phyloP scores from a whole-genome alignment of 2,888 invertebrate species.

The Thysanoteuthis rhombus region DNA sequence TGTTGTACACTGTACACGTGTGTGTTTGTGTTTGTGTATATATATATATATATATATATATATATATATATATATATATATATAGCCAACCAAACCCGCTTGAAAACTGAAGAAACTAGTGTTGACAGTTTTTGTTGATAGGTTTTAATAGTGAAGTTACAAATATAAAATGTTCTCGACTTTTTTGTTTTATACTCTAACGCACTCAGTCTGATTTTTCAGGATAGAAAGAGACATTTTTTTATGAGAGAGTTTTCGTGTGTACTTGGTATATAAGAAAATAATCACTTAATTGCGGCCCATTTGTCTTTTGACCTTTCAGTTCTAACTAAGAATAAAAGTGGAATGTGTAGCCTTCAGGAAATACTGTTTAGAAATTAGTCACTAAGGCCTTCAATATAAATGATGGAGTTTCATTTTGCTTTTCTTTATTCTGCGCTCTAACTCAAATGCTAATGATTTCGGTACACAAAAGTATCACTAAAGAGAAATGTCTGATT shows the following conservation, averaged over 20 bases:
- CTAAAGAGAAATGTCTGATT: neutral
- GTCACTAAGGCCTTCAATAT: neutral
- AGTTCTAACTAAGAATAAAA: neutral
- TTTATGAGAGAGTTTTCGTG: neutral
- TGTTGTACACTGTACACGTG: no score
- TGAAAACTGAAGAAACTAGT: no score
- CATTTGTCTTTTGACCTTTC: neutral
- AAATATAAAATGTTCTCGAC: neutral
- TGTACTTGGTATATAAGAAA: constrained; percentile 12
- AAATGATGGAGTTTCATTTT: neutral
- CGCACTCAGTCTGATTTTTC: neutral
- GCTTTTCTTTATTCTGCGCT: neutral
- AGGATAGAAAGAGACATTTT: neutral
- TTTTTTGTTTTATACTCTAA: neutral
- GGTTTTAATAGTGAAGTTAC: no score
- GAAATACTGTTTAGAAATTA: neutral
- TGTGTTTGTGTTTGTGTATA: no score
- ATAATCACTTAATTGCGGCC: neutral
- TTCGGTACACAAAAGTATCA: neutral
- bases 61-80: no score
- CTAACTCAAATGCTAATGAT: neutral
- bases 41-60: no score
- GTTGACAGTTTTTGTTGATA: no score
- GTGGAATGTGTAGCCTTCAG: neutral
- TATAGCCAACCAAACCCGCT: no score